These are phyloP conservation scores for Drosophila subobscura DNA, from an alignment of 1,140 invertebrate species.

Conservation along the genomic window DNA sequence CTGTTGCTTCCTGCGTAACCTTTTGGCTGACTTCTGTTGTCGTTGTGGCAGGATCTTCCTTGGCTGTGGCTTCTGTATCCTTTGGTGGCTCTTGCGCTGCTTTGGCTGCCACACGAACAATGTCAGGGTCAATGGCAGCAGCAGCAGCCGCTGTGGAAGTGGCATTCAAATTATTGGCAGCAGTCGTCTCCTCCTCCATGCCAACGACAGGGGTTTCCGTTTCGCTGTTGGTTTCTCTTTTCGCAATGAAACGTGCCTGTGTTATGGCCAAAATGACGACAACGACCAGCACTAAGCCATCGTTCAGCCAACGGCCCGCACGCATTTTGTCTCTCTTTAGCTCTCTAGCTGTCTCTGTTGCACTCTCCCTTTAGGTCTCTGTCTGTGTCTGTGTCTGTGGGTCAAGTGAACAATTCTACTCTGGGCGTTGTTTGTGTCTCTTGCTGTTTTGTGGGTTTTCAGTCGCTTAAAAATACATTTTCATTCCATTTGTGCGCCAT, in stretches of 20 bases:
- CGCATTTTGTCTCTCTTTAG: constrained; percentile 47
- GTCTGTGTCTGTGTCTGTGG: neutral
- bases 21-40: neutral
- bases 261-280: constrained; percentile 32
- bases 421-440: constrained; percentile 31
- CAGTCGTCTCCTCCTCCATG: constrained; percentile 38
- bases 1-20: neutral
- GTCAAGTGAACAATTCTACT: constrained; percentile 39
- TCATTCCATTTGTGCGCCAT: constrained; percentile 22
- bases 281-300: constrained; percentile 36
- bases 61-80: neutral
- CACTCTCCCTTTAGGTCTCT: neutral
- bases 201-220: constrained; percentile 10
- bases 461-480: constrained; percentile 16
- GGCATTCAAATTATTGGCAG: neutral
- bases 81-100: neutral
- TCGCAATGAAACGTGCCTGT: constrained; percentile 70
- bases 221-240: constrained; percentile 75
- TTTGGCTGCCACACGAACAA: constrained; percentile 39
- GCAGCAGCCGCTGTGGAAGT: constrained; percentile 3
- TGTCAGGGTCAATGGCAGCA: constrained; percentile 64
- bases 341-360: constrained; percentile 13
- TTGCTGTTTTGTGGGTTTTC: constrained; percentile 9
- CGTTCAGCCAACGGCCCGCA: constrained; percentile 34
- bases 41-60: neutral